These are phyloP conservation scores for Taeniopygia guttata DNA, from an alignment of 2,797 vertebrate species.

Conservation along the genomic window DNA sequence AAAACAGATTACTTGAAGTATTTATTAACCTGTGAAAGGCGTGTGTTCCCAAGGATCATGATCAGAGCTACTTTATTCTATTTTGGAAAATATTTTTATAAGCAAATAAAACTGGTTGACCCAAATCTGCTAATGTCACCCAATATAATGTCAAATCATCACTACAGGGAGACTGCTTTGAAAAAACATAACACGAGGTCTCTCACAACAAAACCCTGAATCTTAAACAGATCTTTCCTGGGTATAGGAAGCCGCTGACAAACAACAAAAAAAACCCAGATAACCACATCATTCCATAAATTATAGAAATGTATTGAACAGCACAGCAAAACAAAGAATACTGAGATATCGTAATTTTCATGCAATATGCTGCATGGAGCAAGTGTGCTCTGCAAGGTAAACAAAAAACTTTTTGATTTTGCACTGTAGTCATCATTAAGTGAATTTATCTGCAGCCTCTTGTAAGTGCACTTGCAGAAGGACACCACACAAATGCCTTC, in stretches of 20 bases:
- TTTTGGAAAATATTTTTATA: neutral
- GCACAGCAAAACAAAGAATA: neutral
- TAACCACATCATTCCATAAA: neutral
- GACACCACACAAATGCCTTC: neutral
- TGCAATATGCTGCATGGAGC: neutral
- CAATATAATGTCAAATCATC: neutral
- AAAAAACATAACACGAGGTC: neutral
- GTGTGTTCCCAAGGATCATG: neutral
- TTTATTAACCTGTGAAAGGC: neutral
- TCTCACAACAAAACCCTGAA: neutral
- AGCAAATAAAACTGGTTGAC: neutral
- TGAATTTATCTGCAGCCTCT: constrained; percentile 35
- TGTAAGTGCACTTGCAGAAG: constrained; percentile 13
- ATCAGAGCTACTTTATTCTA: neutral
- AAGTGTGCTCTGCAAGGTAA: constrained; percentile 19
- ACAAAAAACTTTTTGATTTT: constrained; percentile 15
- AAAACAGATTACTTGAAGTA: neutral
- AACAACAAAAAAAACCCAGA: neutral
- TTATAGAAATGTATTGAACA: neutral
- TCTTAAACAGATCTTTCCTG: neutral
- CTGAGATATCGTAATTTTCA: constrained; percentile 7
- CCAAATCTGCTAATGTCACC: neutral
- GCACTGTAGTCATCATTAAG: constrained; percentile 36
- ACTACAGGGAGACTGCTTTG: neutral
- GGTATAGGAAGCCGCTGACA: neutral